A percentile compares a stretch with the other conserved stretches of the same genome.
These are phyloP conservation scores for Halesus radiatus DNA, from an alignment of 1,140 invertebrate genomes.

Conservation along the genomic window DNA sequence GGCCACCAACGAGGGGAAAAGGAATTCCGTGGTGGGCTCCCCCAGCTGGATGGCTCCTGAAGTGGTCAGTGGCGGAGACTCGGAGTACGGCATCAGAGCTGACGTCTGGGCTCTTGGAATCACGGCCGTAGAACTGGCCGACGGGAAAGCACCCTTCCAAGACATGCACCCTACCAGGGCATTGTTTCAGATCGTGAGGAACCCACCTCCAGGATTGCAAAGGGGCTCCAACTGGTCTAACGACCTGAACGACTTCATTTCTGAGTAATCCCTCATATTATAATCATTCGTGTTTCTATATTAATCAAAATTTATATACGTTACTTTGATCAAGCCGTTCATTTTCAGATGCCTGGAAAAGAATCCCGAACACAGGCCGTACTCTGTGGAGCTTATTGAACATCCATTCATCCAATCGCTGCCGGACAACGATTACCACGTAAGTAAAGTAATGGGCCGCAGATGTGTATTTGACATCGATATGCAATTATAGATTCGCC, in stretches of 20 bases:
- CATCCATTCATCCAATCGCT: constrained; percentile 87
- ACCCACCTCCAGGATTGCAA: constrained; percentile 85
- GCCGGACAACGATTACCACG: constrained; percentile 83
- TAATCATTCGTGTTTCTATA: too few relatives aligned
- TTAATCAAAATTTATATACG: too few relatives aligned
- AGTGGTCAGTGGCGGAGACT: constrained; percentile 71
- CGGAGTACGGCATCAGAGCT: constrained; percentile 78
- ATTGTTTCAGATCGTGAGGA: constrained; percentile 88
- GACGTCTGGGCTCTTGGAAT: constrained; percentile 96
- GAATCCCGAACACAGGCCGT: constrained; percentile 91
- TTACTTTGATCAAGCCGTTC: too few relatives aligned
- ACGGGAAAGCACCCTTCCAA: constrained; percentile 87
- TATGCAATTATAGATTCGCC: too few relatives aligned
- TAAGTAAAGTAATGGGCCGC: constrained; percentile 63
- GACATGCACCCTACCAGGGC: constrained; percentile 90
- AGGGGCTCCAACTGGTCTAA: constrained; percentile 84
- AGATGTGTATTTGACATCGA: not conserved
- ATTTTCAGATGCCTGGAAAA: constrained; percentile 86
- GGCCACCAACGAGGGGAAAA: constrained; percentile 79
- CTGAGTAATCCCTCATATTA: constrained; percentile 74
- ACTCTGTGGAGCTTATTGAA: constrained; percentile 85
- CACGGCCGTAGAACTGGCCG: constrained; percentile 91
- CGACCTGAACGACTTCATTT: constrained; percentile 86
- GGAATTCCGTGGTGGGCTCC: constrained; percentile 84
- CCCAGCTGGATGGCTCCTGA: constrained; percentile 95